A percentile compares a stretch with the other conserved stretches of the same genome.
Evolutionary conservation across 2,113 vertebrate species (phyloP).

Genomic region (Eptatretus burgeri): DNA sequence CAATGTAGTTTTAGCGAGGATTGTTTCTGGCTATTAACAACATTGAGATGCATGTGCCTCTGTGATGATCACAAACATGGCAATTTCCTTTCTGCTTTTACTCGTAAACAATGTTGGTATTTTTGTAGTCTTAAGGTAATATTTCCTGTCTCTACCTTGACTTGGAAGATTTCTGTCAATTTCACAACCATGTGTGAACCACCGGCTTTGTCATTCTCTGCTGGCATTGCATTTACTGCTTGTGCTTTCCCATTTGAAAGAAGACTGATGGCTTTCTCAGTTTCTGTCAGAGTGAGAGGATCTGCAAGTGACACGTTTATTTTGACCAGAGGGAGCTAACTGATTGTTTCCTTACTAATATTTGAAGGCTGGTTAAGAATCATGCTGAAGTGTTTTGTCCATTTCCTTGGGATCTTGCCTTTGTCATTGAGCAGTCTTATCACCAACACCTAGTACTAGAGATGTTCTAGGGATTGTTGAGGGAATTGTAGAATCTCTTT

Average conservation of each 20-base stretch:
- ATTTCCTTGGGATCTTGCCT: neutral
- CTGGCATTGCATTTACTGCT: neutral
- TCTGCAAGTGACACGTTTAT: constrained; percentile 3
- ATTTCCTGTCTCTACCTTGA: neutral
- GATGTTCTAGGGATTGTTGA: constrained; percentile 4
- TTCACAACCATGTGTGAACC: neutral
- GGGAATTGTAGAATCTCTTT: constrained; percentile 2
- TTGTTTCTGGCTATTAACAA: neutral
- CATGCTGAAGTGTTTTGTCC: neutral
- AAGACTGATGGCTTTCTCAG: neutral
- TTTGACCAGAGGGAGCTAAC: neutral
- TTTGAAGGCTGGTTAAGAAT: neutral
- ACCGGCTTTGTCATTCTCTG: neutral
- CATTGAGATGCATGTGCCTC: neutral
- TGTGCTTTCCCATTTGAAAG: neutral
- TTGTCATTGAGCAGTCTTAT: neutral
- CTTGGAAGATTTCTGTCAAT: neutral
- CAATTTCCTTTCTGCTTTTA: neutral
- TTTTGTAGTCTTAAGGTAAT: neutral
- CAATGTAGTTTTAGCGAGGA: neutral
- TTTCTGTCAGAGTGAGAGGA: neutral
- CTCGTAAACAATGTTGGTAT: neutral
- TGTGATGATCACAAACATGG: neutral
- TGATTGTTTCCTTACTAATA: neutral
- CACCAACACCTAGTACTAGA: neutral